Evolutionary conservation across 2,113 vertebrate species (phyloP).

Genomic region (Corythornis cristatus): DNA sequence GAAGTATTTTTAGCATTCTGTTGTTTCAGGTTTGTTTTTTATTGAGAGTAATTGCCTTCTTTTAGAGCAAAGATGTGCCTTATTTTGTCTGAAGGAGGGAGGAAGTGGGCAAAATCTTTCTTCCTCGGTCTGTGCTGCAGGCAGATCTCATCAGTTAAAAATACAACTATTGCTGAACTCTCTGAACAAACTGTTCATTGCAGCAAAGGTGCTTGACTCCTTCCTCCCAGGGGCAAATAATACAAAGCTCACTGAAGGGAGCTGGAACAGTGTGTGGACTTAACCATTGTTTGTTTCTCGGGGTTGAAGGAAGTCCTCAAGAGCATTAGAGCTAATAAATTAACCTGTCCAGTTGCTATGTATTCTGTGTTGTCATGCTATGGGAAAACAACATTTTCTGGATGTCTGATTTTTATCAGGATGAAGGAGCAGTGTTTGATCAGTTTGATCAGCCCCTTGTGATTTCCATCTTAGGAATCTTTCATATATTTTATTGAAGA

Average conservation of each 20-base stretch:
- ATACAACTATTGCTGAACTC: conserved; percentile 27
- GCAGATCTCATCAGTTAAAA: conserved; percentile 23
- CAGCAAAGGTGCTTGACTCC: not conserved
- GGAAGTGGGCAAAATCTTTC: not conserved
- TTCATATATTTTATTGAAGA: not conserved
- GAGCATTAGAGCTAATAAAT: not conserved
- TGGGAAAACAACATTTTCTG: not conserved
- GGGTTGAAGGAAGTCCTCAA: not conserved
- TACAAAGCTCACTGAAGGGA: not conserved
- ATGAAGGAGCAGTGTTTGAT: not conserved
- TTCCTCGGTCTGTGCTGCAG: not conserved
- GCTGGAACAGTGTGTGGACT: conserved; percentile 8
- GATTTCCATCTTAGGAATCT: not conserved
- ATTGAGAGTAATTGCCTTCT: not conserved
- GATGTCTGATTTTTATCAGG: not conserved
- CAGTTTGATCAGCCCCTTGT: not conserved
- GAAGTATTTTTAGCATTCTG: not conserved
- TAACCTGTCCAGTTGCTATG: not conserved
- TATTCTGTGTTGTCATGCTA: not conserved
- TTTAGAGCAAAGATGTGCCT: not conserved
- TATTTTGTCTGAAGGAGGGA: not conserved
- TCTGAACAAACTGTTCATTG: conserved; percentile 9
- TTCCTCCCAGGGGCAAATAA: not conserved
- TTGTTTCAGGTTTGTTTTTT: not conserved
- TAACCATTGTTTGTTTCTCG: not conserved